Base-by-base conservation (phyloP, 2,888 invertebrate species). In the Gryllus longicercus region DNA sequence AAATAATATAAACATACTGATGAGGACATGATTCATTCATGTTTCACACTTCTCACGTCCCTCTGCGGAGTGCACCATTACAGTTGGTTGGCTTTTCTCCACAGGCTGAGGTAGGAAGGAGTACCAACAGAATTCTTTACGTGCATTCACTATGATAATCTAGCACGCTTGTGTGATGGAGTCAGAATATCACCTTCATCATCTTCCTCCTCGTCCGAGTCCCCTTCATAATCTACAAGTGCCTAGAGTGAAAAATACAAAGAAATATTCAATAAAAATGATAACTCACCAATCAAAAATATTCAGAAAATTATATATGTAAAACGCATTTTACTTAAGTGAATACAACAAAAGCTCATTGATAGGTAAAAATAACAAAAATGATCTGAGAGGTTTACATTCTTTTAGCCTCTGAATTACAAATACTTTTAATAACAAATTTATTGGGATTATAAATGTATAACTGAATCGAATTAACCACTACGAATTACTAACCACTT, bases 221-320 rank as follows among this genome's bases (percentile, higher is more conserved):
- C 98, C 81, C 96, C 98, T 87, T 98, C 98, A 86, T 98, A 98
- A 88, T 98, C 98, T 83, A 98, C 98, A 85, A 98, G 90, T 84
- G 96, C 96, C 95, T 95, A 76, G 14, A 76, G 21, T 38, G 76
- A 25, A 11, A 76, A 76, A 38, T 18, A 25, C 12, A 49, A 50
- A 77, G n/a, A 74, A 21, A 78, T 38, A 51, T n/a, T 16, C 3
- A 78, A 18, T 77, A 63, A 63, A 63, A 63, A 11, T 18, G n/a
- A 63, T 18, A 63, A 63, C 4, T 18, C 10, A 63, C 8, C 10
- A 63, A 63, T 63, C 16, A 63, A 63, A 0, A 18, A 50, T 12
- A 63, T 51, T 38, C 25, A 23, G 21, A 11, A 78, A 74, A 21
- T 21, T 38, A 38, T 38, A 5, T 38, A 38, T 5, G 38, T 38